phyloP scores from a whole-genome alignment of 2,797 vertebrate species.

The Pantherophis alleghaniensis region DNA sequence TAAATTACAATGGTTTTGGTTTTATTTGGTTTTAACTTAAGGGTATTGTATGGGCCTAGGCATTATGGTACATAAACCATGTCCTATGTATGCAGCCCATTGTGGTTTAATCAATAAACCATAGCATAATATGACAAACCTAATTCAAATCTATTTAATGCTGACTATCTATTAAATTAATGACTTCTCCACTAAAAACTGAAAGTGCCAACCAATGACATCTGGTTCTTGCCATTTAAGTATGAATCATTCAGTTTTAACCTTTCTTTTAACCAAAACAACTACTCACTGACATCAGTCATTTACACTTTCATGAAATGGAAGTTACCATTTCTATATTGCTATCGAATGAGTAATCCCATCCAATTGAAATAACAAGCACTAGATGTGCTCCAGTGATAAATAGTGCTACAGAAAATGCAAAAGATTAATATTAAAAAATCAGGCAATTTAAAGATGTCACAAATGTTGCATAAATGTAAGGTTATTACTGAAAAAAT shows the following conservation, averaged over 20 bases:
- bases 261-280: constrained; percentile 72
- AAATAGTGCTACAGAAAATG: constrained; percentile 5
- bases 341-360: constrained; percentile 32
- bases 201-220: constrained; percentile 55
- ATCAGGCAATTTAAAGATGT: not conserved
- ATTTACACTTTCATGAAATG: constrained; percentile 67
- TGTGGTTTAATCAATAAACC: not conserved
- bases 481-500: not conserved
- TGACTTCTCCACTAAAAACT: constrained; percentile 50
- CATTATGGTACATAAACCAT: not conserved
- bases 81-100: not conserved
- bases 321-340: constrained; percentile 33
- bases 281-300: constrained; percentile 64
- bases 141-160: not conserved
- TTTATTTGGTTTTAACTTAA: not conserved
- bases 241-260: constrained; percentile 76
- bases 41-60: not conserved
- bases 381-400: constrained; percentile 23
- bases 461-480: not conserved
- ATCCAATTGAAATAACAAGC: constrained; percentile 3
- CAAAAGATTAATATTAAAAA: constrained; percentile 10
- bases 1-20: not conserved
- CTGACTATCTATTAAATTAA: constrained; percentile 41
- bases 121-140: not conserved
- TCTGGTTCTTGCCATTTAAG: constrained; percentile 28